These are phyloP conservation scores for Scolopax rusticola DNA, from an alignment of 2,797 vertebrate genomes.

Conservation along the genomic window DNA sequence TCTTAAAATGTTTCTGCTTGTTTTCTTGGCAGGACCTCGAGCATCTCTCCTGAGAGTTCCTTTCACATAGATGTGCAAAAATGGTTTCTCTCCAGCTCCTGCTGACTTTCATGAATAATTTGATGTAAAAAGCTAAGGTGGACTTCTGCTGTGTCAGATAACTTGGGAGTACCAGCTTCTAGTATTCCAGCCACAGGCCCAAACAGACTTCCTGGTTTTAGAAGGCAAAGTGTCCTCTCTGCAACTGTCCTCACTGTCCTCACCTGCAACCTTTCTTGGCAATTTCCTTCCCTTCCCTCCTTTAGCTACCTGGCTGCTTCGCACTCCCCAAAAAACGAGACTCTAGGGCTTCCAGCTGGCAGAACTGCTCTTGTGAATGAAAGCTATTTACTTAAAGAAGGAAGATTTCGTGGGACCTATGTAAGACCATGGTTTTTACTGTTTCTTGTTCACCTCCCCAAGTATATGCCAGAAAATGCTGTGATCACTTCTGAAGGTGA, in stretches of 20 bases:
- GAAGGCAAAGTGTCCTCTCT: neutral
- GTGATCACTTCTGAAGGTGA: neutral
- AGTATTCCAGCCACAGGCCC: neutral
- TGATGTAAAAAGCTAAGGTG: constrained; percentile 46
- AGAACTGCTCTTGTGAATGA: neutral
- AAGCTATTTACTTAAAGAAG: neutral
- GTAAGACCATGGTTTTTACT: neutral
- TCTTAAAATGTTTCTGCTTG: constrained; percentile 51
- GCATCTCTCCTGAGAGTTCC: constrained; percentile 25
- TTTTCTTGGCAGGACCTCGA: constrained; percentile 54
- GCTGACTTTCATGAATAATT: constrained; percentile 68
- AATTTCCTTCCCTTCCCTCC: neutral
- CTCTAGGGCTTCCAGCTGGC: neutral
- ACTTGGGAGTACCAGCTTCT: neutral
- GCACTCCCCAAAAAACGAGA: neutral
- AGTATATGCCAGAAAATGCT: neutral
- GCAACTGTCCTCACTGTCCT: neutral
- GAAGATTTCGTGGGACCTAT: neutral
- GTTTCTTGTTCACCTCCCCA: neutral
- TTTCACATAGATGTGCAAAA: constrained; percentile 41
- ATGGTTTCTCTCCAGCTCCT: constrained; percentile 58
- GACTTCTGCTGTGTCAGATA: neutral
- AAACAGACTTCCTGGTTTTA: neutral
- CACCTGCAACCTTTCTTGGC: neutral
- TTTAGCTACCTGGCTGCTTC: neutral